Evolutionary conservation across 2,113 vertebrate genomes (phyloP).

Genomic region (Hipposideros armiger): DNA sequence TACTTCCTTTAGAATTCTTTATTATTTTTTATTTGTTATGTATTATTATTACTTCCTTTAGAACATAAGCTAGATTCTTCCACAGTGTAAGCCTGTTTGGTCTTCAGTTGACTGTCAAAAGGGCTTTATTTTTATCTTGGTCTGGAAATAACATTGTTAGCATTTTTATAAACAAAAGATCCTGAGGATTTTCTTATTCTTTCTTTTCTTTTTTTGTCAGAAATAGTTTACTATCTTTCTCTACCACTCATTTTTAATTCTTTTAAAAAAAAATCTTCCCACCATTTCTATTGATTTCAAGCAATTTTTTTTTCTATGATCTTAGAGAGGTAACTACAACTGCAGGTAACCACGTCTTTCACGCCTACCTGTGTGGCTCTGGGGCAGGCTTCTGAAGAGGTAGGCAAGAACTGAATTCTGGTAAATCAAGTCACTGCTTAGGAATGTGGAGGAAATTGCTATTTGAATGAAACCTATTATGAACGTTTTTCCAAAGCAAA

Average conservation of each 20-base stretch:
- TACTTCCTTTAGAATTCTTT: too few species aligned
- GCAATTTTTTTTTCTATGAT: background rate
- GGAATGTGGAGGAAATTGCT: background rate
- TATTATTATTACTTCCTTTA: background rate
- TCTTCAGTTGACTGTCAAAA: slow-evolving; percentile 36
- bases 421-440: slow-evolving; percentile 39
- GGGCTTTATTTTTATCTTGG: background rate
- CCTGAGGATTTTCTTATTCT: background rate
- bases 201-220: background rate
- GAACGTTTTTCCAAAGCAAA: background rate
- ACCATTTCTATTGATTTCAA: background rate
- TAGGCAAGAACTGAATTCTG: background rate
- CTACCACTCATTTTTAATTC: background rate
- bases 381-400: background rate
- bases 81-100: background rate
- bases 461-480: slow-evolving; percentile 14
- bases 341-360: background rate
- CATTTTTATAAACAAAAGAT: background rate
- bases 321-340: background rate
- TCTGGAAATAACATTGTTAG: slow-evolving; percentile 48
- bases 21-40: background rate
- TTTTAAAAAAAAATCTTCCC: background rate
- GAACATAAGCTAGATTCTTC: slow-evolving; percentile 21
- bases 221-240: slow-evolving; percentile 3
- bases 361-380: background rate